Percentiles rank a stretch among this genome's conserved stretches.
Evolutionary conservation across 2,113 vertebrate genomes (phyloP).

Genomic region (Echinops telfairi): DNA sequence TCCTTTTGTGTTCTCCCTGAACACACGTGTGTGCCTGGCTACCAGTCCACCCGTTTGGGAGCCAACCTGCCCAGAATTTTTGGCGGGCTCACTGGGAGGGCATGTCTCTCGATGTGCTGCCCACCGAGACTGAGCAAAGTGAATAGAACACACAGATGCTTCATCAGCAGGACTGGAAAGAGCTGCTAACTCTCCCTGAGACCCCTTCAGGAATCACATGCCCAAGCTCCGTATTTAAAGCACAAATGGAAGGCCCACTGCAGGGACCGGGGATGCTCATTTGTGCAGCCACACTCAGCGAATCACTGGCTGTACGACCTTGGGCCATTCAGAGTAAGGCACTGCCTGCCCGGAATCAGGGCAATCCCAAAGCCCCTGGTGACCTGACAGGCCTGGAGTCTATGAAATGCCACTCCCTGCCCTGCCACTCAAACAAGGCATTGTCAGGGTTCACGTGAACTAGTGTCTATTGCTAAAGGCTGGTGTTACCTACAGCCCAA

Average conservation of each 20-base stretch:
- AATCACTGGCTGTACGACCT: neutral
- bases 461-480: neutral
- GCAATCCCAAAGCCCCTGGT: neutral
- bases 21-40: conserved; percentile 12
- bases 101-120: conserved; percentile 59
- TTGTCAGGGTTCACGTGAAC: neutral
- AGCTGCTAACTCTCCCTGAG: conserved; percentile 79
- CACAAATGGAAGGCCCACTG: conserved; percentile 61
- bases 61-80: conserved; percentile 44
- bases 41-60: neutral
- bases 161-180: conserved; percentile 81
- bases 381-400: neutral
- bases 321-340: neutral
- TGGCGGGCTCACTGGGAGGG: conserved; percentile 32
- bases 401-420: neutral
- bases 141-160: conserved; percentile 82
- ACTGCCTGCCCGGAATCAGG: neutral
- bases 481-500: no score
- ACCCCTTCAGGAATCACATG: conserved; percentile 73
- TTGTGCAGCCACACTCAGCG: neutral
- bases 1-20: neutral
- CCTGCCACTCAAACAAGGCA: neutral
- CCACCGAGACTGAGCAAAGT: conserved; percentile 73
- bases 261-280: neutral
- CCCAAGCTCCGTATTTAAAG: conserved; percentile 78